phyloP scores from a whole-genome alignment of 2,888 invertebrate species.

The Lampropteryx suffumata region DNA sequence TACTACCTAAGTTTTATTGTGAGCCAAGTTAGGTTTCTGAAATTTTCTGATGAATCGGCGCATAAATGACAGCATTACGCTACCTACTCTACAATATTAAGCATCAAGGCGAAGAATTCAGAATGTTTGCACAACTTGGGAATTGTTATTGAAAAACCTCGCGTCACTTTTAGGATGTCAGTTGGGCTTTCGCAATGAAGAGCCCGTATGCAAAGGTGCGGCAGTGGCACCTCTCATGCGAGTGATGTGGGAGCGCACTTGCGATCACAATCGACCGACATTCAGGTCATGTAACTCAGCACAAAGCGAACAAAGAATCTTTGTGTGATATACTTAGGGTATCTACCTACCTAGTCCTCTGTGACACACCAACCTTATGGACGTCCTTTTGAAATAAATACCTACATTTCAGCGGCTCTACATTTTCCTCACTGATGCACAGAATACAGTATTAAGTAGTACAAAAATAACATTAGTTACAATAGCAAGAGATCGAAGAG shows the following conservation, averaged over 20 bases:
- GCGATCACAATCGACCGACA: constrained; percentile 58
- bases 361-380: constrained; percentile 19
- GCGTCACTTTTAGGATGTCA: constrained; percentile 42
- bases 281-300: constrained; percentile 44
- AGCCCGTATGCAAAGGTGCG: constrained; percentile 57
- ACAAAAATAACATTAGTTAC: constrained; percentile 40
- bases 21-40: background rate
- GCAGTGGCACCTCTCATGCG: constrained; percentile 57
- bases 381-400: constrained; percentile 27
- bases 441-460: too few species aligned
- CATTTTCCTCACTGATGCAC: constrained; percentile 11
- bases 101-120: constrained; percentile 7
- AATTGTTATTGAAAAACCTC: constrained; percentile 17
- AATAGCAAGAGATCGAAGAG: constrained; percentile 35
- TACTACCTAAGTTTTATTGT: too few species aligned
- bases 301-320: constrained; percentile 68
- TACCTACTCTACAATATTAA: background rate
- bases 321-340: constrained; percentile 38
- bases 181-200: constrained; percentile 54
- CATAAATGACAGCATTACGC: background rate
- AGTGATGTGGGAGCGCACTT: constrained; percentile 61
- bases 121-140: constrained; percentile 11
- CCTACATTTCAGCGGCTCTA: constrained; percentile 15
- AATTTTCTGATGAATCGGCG: constrained; percentile 12
- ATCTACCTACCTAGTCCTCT: constrained; percentile 17